These are phyloP conservation scores for Crotalus horridus DNA, from an alignment of 2,113 vertebrate genomes.

Conservation along the genomic window DNA sequence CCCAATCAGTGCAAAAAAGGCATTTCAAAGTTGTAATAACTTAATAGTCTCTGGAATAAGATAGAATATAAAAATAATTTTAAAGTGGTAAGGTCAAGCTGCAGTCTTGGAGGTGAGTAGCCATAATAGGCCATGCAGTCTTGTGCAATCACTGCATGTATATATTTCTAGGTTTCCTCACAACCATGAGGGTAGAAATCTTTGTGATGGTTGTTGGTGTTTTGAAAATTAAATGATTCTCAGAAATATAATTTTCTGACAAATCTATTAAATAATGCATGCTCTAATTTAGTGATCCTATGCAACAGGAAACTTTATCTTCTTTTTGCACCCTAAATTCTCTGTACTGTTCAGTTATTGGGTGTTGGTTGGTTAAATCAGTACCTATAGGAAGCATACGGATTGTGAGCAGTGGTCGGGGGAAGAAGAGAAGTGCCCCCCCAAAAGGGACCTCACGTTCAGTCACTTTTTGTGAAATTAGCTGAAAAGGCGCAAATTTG, in stretches of 20 bases:
- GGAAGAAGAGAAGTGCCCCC: neutral
- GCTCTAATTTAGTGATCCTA: neutral
- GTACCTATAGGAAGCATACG: slow-evolving; percentile 12
- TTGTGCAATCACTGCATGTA: neutral
- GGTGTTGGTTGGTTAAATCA: neutral
- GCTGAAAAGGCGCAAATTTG: neutral
- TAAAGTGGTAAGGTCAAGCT: neutral
- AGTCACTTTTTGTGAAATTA: neutral
- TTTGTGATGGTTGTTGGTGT: neutral
- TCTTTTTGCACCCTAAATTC: neutral
- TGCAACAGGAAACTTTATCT: neutral
- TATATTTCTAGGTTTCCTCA: neutral
- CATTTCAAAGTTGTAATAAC: neutral
- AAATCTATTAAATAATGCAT: neutral
- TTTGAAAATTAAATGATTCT: neutral
- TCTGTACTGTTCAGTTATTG: neutral
- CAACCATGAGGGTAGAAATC: neutral
- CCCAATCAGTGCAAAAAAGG: neutral
- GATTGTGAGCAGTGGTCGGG: neutral
- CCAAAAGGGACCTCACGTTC: neutral
- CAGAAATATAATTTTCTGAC: neutral
- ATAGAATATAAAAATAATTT: neutral
- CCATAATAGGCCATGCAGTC: neutral
- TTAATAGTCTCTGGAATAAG: neutral
- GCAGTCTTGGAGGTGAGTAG: neutral